Base-by-base conservation (phyloP, 1,140 invertebrate species). In the Saccostrea glomerata region DNA sequence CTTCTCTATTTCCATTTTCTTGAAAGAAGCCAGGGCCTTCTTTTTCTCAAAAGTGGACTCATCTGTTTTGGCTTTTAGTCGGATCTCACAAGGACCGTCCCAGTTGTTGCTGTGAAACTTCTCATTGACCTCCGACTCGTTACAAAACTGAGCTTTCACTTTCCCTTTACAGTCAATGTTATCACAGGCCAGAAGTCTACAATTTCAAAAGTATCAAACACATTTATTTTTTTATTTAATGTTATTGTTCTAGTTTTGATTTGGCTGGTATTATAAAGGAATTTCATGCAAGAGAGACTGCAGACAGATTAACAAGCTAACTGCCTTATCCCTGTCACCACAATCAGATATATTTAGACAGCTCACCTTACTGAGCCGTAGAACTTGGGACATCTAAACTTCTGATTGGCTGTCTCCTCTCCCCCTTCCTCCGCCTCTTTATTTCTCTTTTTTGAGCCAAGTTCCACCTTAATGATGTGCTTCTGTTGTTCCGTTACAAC, bases 311-410 rank as follows among this genome's bases (percentile, higher is more conserved):
- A 47, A 47, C 47, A 47, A 47, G 0, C 47, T 47, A 0, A 47
- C 2, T 47, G 6, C 47, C 47, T 47, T 47, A 6, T n/a, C n/a
- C n/a, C n/a, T n/a, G n/a, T n/a, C 2, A 47, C 5, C 47, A 47
- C 30, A 36, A 86, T 58, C 13, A 70, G 0, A 63, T 15, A 55
- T 15, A 86, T 7, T 0, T 1, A 40, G 9, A 47, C 47, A 23
- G 73, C 73, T 82, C 47, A 90, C 89, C 89, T 88, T 25, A 90
- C 89, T 12, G 30, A 54, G 12, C 86, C 89, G 25, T 40, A 56
- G 47, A 90, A 90, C 30, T 87, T 88, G 0, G 89, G 89, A 84
- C 89, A 90, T 70, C 82, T 86, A 36, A 90, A 90, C 17, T 86
- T 88, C 36, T 89, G 70, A 30, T 55, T 60, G 1, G 66, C 63